Conservation (phyloP, 2,113 vertebrate species). For the Gulo gulo region DNA sequence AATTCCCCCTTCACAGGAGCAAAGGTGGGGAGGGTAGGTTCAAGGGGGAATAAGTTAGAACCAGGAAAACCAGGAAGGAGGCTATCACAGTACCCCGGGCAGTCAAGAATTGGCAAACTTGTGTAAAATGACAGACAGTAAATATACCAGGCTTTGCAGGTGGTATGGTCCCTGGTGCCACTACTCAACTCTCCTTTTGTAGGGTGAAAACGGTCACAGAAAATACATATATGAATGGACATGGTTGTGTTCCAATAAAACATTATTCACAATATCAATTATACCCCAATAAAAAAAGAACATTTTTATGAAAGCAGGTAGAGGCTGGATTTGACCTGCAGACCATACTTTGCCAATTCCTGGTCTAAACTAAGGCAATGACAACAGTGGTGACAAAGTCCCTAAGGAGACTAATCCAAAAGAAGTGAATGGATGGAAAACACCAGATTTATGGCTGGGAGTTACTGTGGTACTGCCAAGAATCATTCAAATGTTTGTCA, state of each 20-base stretch:
- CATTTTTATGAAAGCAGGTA: not conserved
- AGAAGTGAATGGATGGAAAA: not conserved
- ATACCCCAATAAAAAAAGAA: not conserved
- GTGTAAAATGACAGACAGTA: not conserved
- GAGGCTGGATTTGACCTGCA: not conserved
- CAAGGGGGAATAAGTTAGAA: not conserved
- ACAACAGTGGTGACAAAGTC: not conserved
- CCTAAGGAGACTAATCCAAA: not conserved
- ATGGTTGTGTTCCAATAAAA: slow-evolving; percentile 10
- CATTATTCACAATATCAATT: not conserved
- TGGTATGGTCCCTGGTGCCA: not conserved
- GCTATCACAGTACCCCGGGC: not conserved
- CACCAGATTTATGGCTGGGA: not conserved
- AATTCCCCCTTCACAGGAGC: not conserved
- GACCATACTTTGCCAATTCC: not conserved
- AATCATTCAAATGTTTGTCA: not conserved
- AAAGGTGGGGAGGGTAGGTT: not conserved
- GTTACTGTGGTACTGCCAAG: not conserved
- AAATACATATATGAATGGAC: not conserved
- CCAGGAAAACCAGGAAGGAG: not conserved
- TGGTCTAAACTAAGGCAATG: not conserved
- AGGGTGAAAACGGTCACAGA: not conserved
- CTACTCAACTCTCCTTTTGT: not conserved
- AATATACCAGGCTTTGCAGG: not conserved
- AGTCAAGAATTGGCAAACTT: not conserved